Evolutionary conservation across 2,888 invertebrate species (phyloP), one percentile per base, ranked within the genome.

Genomic region (Meteorus colon): DNA sequence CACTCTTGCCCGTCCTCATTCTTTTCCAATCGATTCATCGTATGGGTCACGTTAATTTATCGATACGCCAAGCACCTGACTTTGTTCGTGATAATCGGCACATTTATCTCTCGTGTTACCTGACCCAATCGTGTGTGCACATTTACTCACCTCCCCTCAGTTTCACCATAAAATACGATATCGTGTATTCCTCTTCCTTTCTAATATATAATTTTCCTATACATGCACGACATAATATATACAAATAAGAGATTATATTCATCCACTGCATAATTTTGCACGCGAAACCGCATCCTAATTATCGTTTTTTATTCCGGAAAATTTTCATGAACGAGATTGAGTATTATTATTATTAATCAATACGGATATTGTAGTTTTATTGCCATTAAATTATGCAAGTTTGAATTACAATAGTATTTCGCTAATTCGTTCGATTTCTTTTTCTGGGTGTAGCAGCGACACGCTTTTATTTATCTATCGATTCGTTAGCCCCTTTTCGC

Each of bases 41-140:
- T 65, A 8, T 71, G 48, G 70, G 71, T 75, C 75, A 76, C 71
- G 65, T 66, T 76, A 76, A 76, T 72, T 76, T 76, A 76, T 76
- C 75, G 75, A 76, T 72, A 76, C 75, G 31, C 31, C 71, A 55
- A 19, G 55, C 59, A 41, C 51, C 45, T 59, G 45, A 72, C 72
- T 63, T 72, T 72, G 72, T 72, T 72, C 72, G 63, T 72, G 72
- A 63, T 72, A 72, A 72, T 72, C 72, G 63, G 72, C 48, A 45
- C 72, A 72, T 72, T 72, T 72, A 72, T 72, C 72, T 72, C 48
- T 12, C 8, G 24, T 48, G 59, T 70, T 70, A 70, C 41, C 31
- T 59, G 41, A 63, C 63, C 72, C 48, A 45, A 62, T 62, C 72
- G n/a, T 62, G 41, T 72, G 63, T 63, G 31, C 62, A 71, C 71